Percentiles rank a stretch among this genome's conserved stretches.
Evolutionary conservation across 1,140 invertebrate genomes (phyloP).

Genomic region (Papilio dardanus): DNA sequence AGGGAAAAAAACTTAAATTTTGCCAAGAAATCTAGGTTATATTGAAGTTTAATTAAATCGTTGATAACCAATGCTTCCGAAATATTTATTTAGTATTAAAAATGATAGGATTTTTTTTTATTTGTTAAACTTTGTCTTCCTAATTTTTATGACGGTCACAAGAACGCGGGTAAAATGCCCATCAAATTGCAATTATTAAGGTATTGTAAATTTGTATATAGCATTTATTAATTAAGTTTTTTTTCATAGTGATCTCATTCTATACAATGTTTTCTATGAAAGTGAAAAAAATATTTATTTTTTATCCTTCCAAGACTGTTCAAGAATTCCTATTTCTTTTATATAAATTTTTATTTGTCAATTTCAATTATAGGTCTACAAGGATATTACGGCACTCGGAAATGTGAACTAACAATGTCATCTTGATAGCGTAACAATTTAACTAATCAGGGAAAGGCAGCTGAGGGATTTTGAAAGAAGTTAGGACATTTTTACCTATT

Average conservation of each 20-base stretch:
- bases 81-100: constrained; percentile 9
- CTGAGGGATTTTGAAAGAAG: too few species aligned
- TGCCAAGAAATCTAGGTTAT: constrained; percentile 27
- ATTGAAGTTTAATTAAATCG: neutral
- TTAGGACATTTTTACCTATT: too few species aligned
- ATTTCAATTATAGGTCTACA: neutral
- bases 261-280: constrained; percentile 7
- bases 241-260: constrained; percentile 36
- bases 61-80: neutral
- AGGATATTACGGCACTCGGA: neutral
- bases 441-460: too few species aligned
- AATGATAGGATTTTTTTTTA: neutral
- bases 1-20: constrained; percentile 12
- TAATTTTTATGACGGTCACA: neutral
- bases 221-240: constrained; percentile 34
- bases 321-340: constrained; percentile 35
- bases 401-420: neutral
- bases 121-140: neutral
- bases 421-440: too few species aligned
- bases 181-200: constrained; percentile 6
- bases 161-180: neutral
- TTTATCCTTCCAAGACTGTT: constrained; percentile 28
- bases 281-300: constrained; percentile 15
- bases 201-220: constrained; percentile 35
- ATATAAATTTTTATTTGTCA: neutral